Evolutionary conservation across 37 sponge, comb jelly and placozoan genomes (phyloP), one percentile per base, ranked within the genome.

Genomic region (Axinella damicornis): DNA sequence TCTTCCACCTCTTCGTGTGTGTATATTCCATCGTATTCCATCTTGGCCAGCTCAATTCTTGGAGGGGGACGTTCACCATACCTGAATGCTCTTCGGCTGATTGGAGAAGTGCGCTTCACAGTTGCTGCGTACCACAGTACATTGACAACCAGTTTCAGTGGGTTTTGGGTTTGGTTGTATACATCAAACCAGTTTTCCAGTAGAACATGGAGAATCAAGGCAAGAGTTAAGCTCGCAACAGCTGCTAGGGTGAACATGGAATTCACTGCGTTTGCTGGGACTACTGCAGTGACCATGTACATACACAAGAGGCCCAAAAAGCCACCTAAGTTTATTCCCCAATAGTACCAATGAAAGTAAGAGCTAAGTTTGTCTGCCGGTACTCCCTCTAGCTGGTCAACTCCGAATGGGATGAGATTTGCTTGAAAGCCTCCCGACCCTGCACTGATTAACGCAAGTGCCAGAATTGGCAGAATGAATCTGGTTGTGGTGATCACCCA

Each of bases 261-360:
- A 19, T 24, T 30, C 22, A 64, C 65, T 21, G 65, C 65, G 25
- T 64, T 28, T 19, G 21, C 65, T 28, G 21, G 21, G n/a, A 12
- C 28, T 64, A 11, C n/a, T n/a, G n/a, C n/a, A n/a, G n/a, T n/a
- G n/a, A n/a, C n/a, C n/a, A n/a, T n/a, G n/a, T n/a, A n/a, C n/a
- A n/a, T n/a, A n/a, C n/a, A n/a, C n/a, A n/a, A n/a, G n/a, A n/a
- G n/a, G n/a, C n/a, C n/a, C n/a, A n/a, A n/a, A n/a, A n/a, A n/a
- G n/a, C n/a, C n/a, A n/a, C n/a, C n/a, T n/a, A n/a, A n/a, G n/a
- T 77, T 36, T n/a, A 16, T 32, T n/a, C 65, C 25, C 25, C 30
- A 77, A 40, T 62, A 77, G 39, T 60, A 77, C 78, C 61, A 77
- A 33, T 77, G 38, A 63, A 77, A 38, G 21, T 59, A 59, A 35